These are phyloP conservation scores for Zophobas atratus DNA, from an alignment of 1,140 invertebrate species.

Conservation along the genomic window DNA sequence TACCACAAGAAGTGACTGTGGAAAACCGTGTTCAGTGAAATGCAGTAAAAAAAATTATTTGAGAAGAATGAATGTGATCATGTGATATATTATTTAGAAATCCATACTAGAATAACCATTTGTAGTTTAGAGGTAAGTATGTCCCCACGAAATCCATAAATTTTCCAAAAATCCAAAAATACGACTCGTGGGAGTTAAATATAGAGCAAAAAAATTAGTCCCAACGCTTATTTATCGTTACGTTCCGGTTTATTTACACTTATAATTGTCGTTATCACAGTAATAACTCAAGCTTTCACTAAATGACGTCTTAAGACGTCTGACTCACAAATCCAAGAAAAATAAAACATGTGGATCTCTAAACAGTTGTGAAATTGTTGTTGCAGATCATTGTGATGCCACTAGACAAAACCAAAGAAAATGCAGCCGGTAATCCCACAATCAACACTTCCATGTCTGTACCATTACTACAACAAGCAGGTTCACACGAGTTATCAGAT, in stretches of 20 bases:
- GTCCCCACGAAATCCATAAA: too few relatives aligned
- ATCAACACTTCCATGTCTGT: slow-evolving; percentile 23
- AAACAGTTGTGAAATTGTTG: not conserved
- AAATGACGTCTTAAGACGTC: slow-evolving; percentile 9
- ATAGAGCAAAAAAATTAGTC: not conserved
- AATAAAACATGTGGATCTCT: not conserved
- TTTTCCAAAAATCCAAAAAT: too few relatives aligned
- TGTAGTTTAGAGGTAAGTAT: too few relatives aligned
- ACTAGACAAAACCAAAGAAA: slow-evolving; percentile 30
- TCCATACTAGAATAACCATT: too few relatives aligned
- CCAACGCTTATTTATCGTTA: not conserved
- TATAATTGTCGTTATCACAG: slow-evolving; percentile 1
- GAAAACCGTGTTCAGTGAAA: too few relatives aligned
- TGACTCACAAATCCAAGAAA: slow-evolving; percentile 33
- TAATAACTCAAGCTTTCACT: not conserved
- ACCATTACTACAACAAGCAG: not conserved
- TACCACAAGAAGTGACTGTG: too few relatives aligned
- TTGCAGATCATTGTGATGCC: slow-evolving; percentile 28
- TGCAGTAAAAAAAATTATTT: too few relatives aligned
- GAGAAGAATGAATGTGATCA: too few relatives aligned
- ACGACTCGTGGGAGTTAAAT: too few relatives aligned
- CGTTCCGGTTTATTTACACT: not conserved
- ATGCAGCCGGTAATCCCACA: not conserved
- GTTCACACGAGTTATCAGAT: not conserved
- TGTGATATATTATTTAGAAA: too few relatives aligned